These are phyloP conservation scores for Cisticola juncidis DNA, from an alignment of 2,113 vertebrate genomes.

Conservation along the genomic window DNA sequence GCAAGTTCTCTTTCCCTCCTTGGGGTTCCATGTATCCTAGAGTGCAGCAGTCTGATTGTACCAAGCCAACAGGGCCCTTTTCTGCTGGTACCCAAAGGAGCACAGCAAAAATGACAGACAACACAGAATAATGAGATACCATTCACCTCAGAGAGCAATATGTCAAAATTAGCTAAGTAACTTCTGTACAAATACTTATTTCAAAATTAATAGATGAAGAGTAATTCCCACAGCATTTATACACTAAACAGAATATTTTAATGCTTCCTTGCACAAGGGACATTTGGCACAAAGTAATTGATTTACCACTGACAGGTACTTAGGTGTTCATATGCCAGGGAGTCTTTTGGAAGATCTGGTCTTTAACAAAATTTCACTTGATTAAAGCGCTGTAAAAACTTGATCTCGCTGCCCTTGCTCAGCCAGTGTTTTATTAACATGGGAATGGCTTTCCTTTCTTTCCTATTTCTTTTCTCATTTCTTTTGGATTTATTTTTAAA, in stretches of 20 bases:
- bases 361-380: not conserved
- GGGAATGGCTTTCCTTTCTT: not conserved
- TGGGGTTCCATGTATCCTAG: not conserved
- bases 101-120: rapidly evolving
- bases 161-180: not conserved
- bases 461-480: not conserved
- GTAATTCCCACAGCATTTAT: not conserved
- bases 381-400: not conserved
- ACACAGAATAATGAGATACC: not conserved
- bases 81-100: not conserved
- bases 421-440: not conserved
- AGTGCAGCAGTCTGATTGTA: not conserved
- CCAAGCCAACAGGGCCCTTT: not conserved
- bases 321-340: not conserved
- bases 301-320: not conserved
- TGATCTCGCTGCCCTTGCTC: not conserved
- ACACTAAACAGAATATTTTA: not conserved
- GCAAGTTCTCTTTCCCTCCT: not conserved
- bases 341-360: not conserved
- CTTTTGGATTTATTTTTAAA: not conserved
- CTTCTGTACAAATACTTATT: not conserved
- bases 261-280: not conserved
- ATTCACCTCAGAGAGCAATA: not conserved
- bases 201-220: not conserved
- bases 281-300: not conserved